A percentile compares a stretch with the other conserved stretches of the same genome.
phyloP scores from a whole-genome alignment of 2,888 invertebrate species.

The Alitta virens region DNA sequence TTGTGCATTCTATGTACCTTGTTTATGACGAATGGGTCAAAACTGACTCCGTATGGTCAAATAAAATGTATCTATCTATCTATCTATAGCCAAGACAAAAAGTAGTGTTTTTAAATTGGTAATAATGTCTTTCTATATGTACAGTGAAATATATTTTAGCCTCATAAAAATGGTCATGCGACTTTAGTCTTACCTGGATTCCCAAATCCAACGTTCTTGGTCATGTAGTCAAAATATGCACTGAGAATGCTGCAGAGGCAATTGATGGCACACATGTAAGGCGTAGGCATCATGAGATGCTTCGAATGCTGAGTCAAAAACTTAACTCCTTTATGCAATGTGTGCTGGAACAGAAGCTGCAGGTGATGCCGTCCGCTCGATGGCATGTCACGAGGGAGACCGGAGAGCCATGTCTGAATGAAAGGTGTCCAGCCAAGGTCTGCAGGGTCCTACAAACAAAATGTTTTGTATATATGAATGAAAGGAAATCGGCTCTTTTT shows the following conservation, averaged over 20 bases:
- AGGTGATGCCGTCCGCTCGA: conserved; percentile 50
- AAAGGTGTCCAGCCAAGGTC: conserved; percentile 54
- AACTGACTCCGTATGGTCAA: too few relatives aligned
- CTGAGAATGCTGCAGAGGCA: conserved; percentile 51
- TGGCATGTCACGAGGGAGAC: conserved; percentile 48
- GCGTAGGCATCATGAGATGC: conserved; percentile 44
- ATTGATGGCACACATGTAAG: conserved; percentile 45
- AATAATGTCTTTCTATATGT: too few relatives aligned
- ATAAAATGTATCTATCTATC: too few relatives aligned
- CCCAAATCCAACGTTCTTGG: conserved; percentile 53
- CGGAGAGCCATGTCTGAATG: conserved; percentile 52
- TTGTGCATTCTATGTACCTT: too few relatives aligned
- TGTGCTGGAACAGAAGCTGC: conserved; percentile 46
- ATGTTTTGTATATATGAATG: too few relatives aligned
- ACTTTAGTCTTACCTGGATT: conserved; percentile 47
- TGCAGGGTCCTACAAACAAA: conserved; percentile 55
- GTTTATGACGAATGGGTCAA: too few relatives aligned
- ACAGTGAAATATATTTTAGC: too few relatives aligned
- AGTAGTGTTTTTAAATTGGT: too few relatives aligned
- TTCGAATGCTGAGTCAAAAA: conserved; percentile 41
- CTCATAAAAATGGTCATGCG: too few relatives aligned
- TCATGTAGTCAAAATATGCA: conserved; percentile 52
- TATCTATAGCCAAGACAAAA: too few relatives aligned
- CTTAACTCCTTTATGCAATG: conserved; percentile 46
- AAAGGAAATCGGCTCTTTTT: too few relatives aligned